A percentile compares a stretch with the other conserved stretches of the same genome.
These are phyloP conservation scores for Gallinago jamesoni DNA, from an alignment of 2,113 vertebrate genomes.

Conservation along the genomic window DNA sequence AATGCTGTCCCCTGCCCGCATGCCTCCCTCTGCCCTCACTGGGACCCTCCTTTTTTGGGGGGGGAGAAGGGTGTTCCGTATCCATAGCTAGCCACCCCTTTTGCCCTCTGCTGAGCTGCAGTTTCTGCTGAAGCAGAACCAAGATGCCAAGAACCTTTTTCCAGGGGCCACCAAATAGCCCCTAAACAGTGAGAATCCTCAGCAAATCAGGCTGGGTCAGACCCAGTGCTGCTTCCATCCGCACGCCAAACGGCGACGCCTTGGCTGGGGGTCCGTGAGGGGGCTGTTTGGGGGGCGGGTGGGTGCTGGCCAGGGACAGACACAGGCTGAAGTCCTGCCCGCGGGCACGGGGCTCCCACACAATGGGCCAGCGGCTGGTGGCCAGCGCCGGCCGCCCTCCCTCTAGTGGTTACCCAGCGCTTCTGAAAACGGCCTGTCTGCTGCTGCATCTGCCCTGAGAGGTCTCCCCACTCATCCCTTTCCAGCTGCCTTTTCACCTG, in stretches of 20 bases:
- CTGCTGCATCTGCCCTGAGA: neutral
- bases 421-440: neutral
- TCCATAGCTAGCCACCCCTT: neutral
- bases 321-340: neutral
- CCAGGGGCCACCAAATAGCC: neutral
- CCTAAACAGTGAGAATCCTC: neutral
- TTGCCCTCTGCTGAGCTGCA: neutral
- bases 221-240: neutral
- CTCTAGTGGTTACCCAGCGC: neutral
- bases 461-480: neutral
- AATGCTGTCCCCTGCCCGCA: neutral
- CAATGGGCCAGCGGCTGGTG: neutral
- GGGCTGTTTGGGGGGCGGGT: rapidly evolving
- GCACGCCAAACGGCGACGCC: neutral
- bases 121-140: neutral
- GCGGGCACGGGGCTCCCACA: neutral
- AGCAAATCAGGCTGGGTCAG: neutral
- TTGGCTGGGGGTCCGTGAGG: rapidly evolving
- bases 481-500: neutral
- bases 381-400: neutral
- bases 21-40: neutral
- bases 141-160: neutral
- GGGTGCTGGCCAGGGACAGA: neutral
- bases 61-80: neutral
- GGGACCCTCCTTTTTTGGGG: neutral